Base-by-base conservation (phyloP, 1,140 invertebrate genomes). In the Hyles vespertilio region DNA sequence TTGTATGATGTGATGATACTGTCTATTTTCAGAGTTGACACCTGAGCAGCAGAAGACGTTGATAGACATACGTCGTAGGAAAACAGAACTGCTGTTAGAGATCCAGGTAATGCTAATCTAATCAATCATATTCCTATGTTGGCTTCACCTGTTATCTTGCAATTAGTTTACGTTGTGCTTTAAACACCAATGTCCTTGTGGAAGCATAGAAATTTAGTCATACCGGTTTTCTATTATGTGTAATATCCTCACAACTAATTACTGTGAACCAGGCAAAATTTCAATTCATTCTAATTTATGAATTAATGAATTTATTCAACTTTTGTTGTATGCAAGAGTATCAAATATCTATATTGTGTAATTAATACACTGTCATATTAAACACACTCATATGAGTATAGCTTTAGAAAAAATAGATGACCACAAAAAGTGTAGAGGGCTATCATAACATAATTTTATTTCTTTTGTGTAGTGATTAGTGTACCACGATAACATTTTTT, bases 41-140 rank as follows among this genome's bases (percentile, higher is more conserved):
- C 92, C 93, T 32, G 96, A 98, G 77, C 96, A 98, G 86, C 95
- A 97, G 77, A 95, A 97, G 85, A 92, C 96, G 68, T 90, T 98
- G 58, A 94, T 95, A 67, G 96, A 97, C 79, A 97, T 98, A 73
- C 91, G 97, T 68, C 92, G 95, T 74, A 93, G 96, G 74, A 98
- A 98, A 90, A 94, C 95, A 61, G 96, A 98, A 89, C 89, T 98
- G 61, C 89, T 98, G 59, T 91, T 96, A 57, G 97, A 98, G 92
- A 98, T 98, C 77, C 95, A 98, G 94, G 96, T 98, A 88, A 92
- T 9, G 33, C 32, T 12, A 54, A 56, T 56, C 44, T 56, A 56
- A 56, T 56, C 45, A 56, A 48, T 54, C 52, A 52, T 6, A 32
- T 50, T 22, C 48, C 33, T 11, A n/a, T 45, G 45, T 56, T 48